These are phyloP conservation scores for Hippopotamus amphibius DNA, from an alignment of 2,113 vertebrate genomes.

Conservation along the genomic window DNA sequence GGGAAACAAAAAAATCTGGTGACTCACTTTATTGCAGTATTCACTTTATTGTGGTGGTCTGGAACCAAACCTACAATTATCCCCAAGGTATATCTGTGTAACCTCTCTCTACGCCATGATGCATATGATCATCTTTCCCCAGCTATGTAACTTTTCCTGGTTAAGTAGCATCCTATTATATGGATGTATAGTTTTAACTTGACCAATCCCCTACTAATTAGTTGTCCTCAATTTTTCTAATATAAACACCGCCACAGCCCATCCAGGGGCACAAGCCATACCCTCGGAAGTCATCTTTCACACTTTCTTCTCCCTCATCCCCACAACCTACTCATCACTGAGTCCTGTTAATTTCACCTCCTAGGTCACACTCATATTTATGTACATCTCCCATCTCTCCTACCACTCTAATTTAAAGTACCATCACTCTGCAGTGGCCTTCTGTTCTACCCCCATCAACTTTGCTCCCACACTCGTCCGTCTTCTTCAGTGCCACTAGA, in stretches of 20 bases:
- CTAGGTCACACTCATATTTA: background rate
- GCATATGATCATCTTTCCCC: background rate
- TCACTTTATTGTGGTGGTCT: background rate
- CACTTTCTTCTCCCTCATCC: background rate
- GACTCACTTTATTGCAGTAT: background rate
- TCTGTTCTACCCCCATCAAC: background rate
- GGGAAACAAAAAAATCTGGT: background rate
- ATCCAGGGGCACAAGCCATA: background rate
- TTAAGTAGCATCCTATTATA: background rate
- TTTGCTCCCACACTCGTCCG: background rate
- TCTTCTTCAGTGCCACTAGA: background rate
- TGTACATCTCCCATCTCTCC: background rate
- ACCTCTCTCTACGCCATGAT: background rate
- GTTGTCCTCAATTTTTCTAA: background rate
- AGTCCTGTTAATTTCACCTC: conserved; percentile 3
- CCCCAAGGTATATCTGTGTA: background rate
- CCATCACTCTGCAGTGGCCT: background rate
- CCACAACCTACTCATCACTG: background rate
- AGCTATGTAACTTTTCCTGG: background rate
- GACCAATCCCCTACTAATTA: background rate
- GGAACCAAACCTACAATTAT: background rate
- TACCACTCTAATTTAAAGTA: conserved; percentile 32
- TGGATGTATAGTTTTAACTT: background rate
- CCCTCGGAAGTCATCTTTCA: background rate
- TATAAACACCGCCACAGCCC: background rate